Base-by-base conservation (phyloP, 2,888 invertebrate species). In the Danaus chrysippus region DNA sequence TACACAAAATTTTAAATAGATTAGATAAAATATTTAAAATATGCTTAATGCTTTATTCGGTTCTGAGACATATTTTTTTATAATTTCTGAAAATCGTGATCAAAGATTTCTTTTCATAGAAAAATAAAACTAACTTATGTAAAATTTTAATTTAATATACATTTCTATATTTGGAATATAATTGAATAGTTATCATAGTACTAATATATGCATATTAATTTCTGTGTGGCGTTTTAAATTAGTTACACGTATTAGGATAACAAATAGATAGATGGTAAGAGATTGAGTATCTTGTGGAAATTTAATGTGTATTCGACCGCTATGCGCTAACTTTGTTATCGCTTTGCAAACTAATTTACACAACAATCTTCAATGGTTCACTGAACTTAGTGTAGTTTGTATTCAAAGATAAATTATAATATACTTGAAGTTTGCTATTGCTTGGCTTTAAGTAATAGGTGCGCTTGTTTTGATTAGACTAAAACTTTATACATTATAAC, bases 271-370 rank as follows among this genome's bases (percentile, higher is more conserved):
- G 23, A 34, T 5, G 23, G 23, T 34, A 34, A 34, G 23, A 34
- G 3, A 34, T 34, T 46, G n/a, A 17, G 49, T 49, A 17, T 49
- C 49, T 49, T 43, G 55, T 58, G 62, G 56, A 62, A 66, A 63
- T 66, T 58, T 59, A 58, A 57, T 59, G 53, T 59, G 57, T 56
- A 13, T 19, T 46, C 49, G 55, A 62, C 67, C 62, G 65, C 63
- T 65, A 69, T 58, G 66, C 58, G 65, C 61, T 68, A 68, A 68
- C 65, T 69, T 62, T 63, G 65, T 67, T 69, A 69, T 63, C 69
- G 63, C 46, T 49, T 42, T 55, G 65, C 63, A 52, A 64, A 65
- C 63, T 60, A 66, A 67, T 68, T 63, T 64, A 65, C 56, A 65
- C 60, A 64, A 66, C 59, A 62, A 59, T 64, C 59, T 61, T 59